Conservation (phyloP, 2,113 vertebrate species). For the Miniopterus natalensis region DNA sequence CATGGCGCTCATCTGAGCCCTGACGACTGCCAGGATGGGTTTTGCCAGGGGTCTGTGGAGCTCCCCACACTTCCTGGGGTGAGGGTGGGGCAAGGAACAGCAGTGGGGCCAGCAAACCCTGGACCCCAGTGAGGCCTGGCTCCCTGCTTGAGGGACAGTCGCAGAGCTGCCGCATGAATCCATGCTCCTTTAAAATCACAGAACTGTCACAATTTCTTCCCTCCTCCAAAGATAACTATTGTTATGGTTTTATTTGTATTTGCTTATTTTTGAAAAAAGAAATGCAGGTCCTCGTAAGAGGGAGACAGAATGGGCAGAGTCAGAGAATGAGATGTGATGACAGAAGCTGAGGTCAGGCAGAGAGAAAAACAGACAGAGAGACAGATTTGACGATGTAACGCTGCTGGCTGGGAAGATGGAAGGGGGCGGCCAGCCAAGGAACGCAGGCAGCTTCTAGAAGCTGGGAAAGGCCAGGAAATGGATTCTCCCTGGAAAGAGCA, state of each 20-base stretch:
- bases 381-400: not conserved
- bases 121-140: not conserved
- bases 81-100: not conserved
- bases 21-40: rapidly evolving
- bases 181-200: not conserved
- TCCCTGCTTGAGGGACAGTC: not conserved
- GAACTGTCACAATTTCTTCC: not conserved
- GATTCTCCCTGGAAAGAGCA: not conserved
- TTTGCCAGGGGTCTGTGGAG: not conserved
- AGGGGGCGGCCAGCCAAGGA: not conserved
- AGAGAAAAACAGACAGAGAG: not conserved
- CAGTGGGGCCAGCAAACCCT: not conserved
- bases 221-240: not conserved
- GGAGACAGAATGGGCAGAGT: no score
- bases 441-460: not conserved
- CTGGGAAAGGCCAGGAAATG: not conserved
- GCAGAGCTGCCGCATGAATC: not conserved
- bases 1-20: no score
- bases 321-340: not conserved
- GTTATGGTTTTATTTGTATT: not conserved
- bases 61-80: not conserved
- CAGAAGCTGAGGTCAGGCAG: not conserved
- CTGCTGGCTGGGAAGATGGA: not conserved
- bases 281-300: not conserved
- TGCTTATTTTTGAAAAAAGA: not conserved